Base-by-base conservation (phyloP, 2,888 invertebrate genomes). In the Parnassius glacialis region DNA sequence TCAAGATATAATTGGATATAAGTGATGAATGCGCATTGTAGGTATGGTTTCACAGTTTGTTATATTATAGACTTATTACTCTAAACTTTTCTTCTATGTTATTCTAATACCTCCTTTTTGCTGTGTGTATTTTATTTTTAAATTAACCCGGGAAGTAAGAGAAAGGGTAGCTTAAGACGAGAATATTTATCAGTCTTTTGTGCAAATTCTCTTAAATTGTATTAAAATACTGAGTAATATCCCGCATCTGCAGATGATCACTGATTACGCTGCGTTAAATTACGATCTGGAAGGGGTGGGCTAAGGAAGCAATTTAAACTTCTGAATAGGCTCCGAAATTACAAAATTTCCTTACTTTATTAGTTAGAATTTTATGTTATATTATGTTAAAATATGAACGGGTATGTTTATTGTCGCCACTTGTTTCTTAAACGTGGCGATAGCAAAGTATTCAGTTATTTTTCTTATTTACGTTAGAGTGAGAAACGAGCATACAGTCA, bases 231-330 rank as follows among this genome's bases (percentile, higher is more conserved):
- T 58, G 58, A 62, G 52, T 41, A 57, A 53, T 62, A 58, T 62
- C 55, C 45, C 62, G 51, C 62, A 59, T 62, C 62, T 62, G 62
- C 54, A 62, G 59, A 62, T 62, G 59, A 62, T 62, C 62, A 62
- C 58, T 58, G 62, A 62, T 62, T 58, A 62, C 50, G 9, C 48
- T 50, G 52, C 57, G 58, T 62, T 62, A 51, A 62, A 54, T 62
- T 58, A 62, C 50, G 53, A 58, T 58, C 62, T 25, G 25, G 54
- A 50, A 58, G 52, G 62, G 62, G 62, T 62, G 51, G 51, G 45
- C 56, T 59, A 54, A 65, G 60, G 62, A 62, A 61, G 62, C 57
- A 67, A 65, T 67, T 64, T 60, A 62, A 67, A 67, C 64, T 67
- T 67, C 62, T 58, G 59, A 67, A 67, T 67, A 64, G 65, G 62